Conservation (phyloP, 2,888 invertebrate species). For the Pteria penguin region DNA sequence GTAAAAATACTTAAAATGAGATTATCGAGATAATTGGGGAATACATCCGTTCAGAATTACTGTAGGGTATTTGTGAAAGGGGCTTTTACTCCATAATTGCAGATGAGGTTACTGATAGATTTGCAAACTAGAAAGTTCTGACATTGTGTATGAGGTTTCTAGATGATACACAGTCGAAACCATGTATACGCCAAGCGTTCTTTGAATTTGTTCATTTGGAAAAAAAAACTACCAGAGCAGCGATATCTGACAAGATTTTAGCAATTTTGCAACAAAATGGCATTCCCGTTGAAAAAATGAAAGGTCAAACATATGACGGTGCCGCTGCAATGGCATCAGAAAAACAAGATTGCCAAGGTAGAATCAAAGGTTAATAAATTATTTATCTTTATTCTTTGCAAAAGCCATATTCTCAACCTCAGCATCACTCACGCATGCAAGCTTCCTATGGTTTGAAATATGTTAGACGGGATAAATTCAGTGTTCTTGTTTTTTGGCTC, state of each 20-base stretch:
- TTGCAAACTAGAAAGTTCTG: constrained; percentile 7
- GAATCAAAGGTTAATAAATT: too few relatives aligned
- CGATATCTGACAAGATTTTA: not conserved
- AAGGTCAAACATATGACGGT: too few relatives aligned
- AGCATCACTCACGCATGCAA: constrained; percentile 11
- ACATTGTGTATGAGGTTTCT: constrained; percentile 4
- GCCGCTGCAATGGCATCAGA: too few relatives aligned
- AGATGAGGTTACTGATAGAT: constrained; percentile 17
- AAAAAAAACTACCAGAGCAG: not conserved
- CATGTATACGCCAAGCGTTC: not conserved
- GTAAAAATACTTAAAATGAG: constrained; percentile 13
- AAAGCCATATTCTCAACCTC: constrained; percentile 11
- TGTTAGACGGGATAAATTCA: constrained; percentile 20
- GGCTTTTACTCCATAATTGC: constrained; percentile 20
- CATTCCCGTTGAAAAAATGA: too few relatives aligned
- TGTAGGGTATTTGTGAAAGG: not conserved
- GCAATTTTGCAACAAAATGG: too few relatives aligned
- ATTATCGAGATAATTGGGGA: constrained; percentile 14
- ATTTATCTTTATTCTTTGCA: too few relatives aligned
- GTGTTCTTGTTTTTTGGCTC: constrained; percentile 8
- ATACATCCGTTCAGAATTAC: constrained; percentile 6
- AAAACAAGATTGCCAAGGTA: too few relatives aligned
- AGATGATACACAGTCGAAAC: constrained; percentile 4
- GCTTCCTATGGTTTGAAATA: constrained; percentile 19
- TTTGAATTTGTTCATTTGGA: constrained; percentile 2